Percentiles rank a stretch among this genome's conserved stretches.
These are phyloP conservation scores for Umimayanthus chanpuru DNA, from an alignment of 92 coral and sea anemone genomes.

Conservation along the genomic window DNA sequence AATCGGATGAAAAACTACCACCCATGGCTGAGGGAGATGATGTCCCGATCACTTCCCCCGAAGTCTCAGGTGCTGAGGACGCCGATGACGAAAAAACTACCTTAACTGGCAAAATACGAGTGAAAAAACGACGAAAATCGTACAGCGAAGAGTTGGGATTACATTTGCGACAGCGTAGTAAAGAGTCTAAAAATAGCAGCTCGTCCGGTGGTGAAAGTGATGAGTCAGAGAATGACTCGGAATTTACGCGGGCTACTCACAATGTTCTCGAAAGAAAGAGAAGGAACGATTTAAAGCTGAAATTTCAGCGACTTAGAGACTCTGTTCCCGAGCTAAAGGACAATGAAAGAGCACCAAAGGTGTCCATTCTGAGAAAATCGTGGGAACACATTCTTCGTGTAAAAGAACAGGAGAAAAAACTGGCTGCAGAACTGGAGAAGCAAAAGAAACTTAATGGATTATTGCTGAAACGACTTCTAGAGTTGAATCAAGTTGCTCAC, in stretches of 20 bases:
- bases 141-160: constrained; percentile 59
- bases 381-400: constrained; percentile 79
- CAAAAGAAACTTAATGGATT: constrained; percentile 86
- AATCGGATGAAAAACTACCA: constrained; percentile 29
- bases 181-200: constrained; percentile 57
- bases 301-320: constrained; percentile 95
- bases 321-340: constrained; percentile 93
- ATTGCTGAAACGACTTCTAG: constrained; percentile 79
- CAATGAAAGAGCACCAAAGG: constrained; percentile 97
- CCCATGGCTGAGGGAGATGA: constrained; percentile 44
- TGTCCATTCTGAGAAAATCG: constrained; percentile 90
- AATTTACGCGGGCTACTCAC: constrained; percentile 94
- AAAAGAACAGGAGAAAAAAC: constrained; percentile 80
- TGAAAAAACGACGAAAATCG: constrained; percentile 68
- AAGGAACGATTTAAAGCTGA: constrained; percentile 92
- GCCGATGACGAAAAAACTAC: constrained; percentile 78
- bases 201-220: constrained; percentile 86
- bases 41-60: constrained; percentile 49
- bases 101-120: constrained; percentile 80
- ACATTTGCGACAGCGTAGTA: constrained; percentile 64
- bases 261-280: constrained; percentile 95
- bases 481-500: constrained; percentile 67
- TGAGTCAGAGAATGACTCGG: constrained; percentile 95
- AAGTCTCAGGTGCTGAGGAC: constrained; percentile 58
- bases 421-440: constrained; percentile 68